Conservation (phyloP, 2,797 vertebrate genomes). For the Eospalax fontanierii region DNA sequence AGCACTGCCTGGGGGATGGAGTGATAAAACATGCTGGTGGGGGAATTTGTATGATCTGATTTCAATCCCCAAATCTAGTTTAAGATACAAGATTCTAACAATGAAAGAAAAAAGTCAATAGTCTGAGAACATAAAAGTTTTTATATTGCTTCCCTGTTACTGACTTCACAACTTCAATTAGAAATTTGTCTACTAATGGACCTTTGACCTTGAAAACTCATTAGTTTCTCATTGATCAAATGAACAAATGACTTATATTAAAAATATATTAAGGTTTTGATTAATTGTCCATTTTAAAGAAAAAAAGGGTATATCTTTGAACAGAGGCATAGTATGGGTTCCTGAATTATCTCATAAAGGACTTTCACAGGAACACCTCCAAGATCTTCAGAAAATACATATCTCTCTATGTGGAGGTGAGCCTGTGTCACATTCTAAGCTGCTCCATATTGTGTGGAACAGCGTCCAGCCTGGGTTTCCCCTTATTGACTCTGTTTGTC, state of each 20-base stretch:
- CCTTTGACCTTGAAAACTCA: constrained; percentile 50
- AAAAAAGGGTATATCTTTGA: constrained; percentile 12
- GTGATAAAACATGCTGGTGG: background rate
- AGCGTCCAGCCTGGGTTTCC: no score
- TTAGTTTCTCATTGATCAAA: background rate
- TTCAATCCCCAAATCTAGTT: constrained; percentile 49
- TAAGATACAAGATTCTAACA: constrained; percentile 43
- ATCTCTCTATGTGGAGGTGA: background rate
- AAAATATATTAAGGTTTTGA: background rate
- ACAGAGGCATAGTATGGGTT: background rate
- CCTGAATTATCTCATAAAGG: background rate
- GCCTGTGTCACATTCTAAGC: background rate
- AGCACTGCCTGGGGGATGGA: background rate
- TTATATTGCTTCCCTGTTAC: constrained; percentile 10
- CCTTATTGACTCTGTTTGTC: no score
- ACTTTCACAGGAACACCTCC: background rate
- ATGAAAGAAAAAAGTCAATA: background rate
- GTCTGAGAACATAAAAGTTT: background rate
- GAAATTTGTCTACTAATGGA: background rate
- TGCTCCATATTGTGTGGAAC: no score
- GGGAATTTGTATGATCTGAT: background rate
- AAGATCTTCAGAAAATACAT: background rate
- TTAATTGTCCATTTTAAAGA: constrained; percentile 12
- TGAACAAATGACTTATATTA: background rate
- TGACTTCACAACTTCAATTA: constrained; percentile 48